Evolutionary conservation across 2,113 vertebrate genomes (phyloP).

Genomic region (Arvicanthis niloticus): DNA sequence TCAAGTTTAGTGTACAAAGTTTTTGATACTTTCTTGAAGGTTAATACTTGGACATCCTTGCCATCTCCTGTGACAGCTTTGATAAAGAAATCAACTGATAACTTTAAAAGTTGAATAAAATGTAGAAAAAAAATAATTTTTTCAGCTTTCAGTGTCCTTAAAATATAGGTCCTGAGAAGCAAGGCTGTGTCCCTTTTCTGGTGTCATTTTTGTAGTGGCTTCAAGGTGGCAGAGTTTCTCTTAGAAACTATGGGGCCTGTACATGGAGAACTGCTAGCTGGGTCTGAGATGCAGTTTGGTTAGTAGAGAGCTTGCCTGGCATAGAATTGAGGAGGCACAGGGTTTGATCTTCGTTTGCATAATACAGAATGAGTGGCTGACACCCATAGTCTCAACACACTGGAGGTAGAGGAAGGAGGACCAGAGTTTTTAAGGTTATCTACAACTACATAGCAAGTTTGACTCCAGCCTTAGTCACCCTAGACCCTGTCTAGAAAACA

Average conservation of each 20-base stretch:
- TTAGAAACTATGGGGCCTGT: neutral
- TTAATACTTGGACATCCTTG: slow-evolving; percentile 94
- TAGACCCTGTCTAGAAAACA: neutral
- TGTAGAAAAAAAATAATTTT: neutral
- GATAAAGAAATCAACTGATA: slow-evolving; percentile 90
- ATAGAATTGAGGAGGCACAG: too few species aligned
- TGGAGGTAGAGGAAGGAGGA: neutral
- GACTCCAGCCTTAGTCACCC: neutral
- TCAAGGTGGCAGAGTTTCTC: neutral
- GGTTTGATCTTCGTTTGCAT: neutral
- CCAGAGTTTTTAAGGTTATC: neutral
- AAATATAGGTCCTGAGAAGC: neutral
- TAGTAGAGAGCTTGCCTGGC: neutral
- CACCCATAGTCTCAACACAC: neutral
- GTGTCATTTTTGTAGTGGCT: neutral
- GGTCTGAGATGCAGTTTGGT: neutral
- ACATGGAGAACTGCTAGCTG: neutral
- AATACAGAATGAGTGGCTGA: too few species aligned
- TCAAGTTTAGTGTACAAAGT: neutral
- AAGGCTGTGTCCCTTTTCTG: too few species aligned
- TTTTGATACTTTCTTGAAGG: slow-evolving; percentile 83
- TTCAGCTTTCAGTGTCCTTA: neutral
- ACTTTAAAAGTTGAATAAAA: neutral
- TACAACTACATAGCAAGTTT: neutral
- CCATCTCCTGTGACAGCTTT: slow-evolving; percentile 97